phyloP scores from a whole-genome alignment of 1,140 invertebrate species.

The Belonocnema kinseyi region DNA sequence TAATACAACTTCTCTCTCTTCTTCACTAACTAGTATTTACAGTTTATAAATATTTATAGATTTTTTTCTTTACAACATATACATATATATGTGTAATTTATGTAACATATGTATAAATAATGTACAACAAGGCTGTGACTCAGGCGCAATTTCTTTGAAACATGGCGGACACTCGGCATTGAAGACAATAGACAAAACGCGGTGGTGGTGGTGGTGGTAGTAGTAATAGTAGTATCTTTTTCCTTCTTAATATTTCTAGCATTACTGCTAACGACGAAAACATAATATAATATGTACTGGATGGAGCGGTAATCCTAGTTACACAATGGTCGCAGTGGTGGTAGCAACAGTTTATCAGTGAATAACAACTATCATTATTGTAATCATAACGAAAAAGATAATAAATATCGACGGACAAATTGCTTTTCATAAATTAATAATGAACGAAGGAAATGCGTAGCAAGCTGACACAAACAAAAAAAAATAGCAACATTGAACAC shows the following conservation, averaged over 20 bases:
- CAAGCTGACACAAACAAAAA: neutral
- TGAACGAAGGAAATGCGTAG: no score
- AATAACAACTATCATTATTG: neutral
- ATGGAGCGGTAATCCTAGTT: conserved; percentile 44
- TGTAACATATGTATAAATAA: conserved; percentile 49
- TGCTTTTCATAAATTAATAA: conserved; percentile 22
- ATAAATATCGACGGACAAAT: conserved; percentile 54
- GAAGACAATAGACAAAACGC: conserved; percentile 34
- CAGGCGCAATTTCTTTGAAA: conserved; percentile 18
- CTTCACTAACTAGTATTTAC: conserved; percentile 50
- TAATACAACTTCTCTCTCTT: conserved; percentile 45
- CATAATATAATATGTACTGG: neutral
- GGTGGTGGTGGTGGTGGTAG: conserved; percentile 40
- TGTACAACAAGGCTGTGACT: conserved; percentile 38
- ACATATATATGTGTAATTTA: conserved; percentile 52
- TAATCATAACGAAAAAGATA: conserved; percentile 26
- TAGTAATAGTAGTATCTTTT: neutral
- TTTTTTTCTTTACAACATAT: conserved; percentile 44
- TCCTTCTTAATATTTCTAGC: conserved; percentile 2
- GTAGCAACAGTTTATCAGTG: conserved; percentile 41
- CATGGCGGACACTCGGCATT: conserved; percentile 10
- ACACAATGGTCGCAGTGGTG: conserved; percentile 52
- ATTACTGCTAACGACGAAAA: conserved; percentile 1
- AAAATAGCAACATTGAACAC: neutral
- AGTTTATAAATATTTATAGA: conserved; percentile 55